These are phyloP conservation scores for Venusia cambrica DNA, from an alignment of 2,888 invertebrate species.

Conservation along the genomic window DNA sequence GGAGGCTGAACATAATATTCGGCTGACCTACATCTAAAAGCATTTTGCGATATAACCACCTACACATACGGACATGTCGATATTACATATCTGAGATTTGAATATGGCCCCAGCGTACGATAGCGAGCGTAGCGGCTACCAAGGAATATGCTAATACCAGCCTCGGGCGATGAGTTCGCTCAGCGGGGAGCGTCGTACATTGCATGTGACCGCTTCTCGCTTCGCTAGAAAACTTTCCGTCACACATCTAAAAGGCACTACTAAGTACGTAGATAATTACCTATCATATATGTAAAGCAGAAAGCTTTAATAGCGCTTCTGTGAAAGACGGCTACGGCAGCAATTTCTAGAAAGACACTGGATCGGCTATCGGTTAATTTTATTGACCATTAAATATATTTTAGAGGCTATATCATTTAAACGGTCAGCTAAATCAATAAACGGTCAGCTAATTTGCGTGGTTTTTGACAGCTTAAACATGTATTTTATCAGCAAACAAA, in stretches of 20 bases:
- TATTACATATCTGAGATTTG: slow-evolving; percentile 54
- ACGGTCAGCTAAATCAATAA: too few relatives aligned
- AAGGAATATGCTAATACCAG: slow-evolving; percentile 50
- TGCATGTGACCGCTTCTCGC: slow-evolving; percentile 29
- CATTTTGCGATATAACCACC: slow-evolving; percentile 63
- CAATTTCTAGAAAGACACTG: slow-evolving; percentile 19
- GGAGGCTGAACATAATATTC: slow-evolving; percentile 52
- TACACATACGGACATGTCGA: slow-evolving; percentile 59
- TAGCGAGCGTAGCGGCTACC: slow-evolving; percentile 27
- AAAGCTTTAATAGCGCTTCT: slow-evolving; percentile 27
- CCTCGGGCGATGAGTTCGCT: slow-evolving; percentile 42
- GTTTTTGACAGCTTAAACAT: too few relatives aligned
- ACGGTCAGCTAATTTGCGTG: too few relatives aligned
- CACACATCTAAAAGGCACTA: slow-evolving; percentile 26
- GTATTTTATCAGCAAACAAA: too few relatives aligned
- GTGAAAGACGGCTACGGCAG: slow-evolving; percentile 18
- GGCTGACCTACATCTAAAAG: slow-evolving; percentile 58
- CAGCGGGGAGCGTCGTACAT: slow-evolving; percentile 37
- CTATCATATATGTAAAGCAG: slow-evolving; percentile 27
- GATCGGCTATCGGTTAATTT: too few relatives aligned
- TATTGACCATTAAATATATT: too few relatives aligned
- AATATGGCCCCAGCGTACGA: slow-evolving; percentile 42
- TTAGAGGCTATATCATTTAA: too few relatives aligned
- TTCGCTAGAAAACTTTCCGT: slow-evolving; percentile 18
- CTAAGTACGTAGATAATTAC: slow-evolving; percentile 25